Base-by-base conservation (phyloP, 1,140 invertebrate genomes). In the Cotesia typhae region DNA sequence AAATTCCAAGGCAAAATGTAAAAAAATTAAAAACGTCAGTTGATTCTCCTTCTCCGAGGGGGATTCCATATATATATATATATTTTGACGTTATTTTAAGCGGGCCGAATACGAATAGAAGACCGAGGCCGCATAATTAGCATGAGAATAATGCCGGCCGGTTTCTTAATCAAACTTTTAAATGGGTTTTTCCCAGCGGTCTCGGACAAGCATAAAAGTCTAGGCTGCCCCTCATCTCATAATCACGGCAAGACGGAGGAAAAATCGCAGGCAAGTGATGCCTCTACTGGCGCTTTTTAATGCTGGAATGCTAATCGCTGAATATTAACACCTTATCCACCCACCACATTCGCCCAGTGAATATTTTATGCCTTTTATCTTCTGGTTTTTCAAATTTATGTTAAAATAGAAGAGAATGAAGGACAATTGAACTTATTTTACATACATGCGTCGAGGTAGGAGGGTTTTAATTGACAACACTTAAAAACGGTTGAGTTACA, bases 151-250 rank as follows among this genome's bases (percentile, higher is more conserved):
- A 84, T 83, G 63, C 71, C 55, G 12, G 51, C 55, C 69, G 78
- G 68, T 79, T 80, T 83, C 82, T 83, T 83, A 84, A 84, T 84
- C 83, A 84, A 84, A 84, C 82, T 84, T 84, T 84, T 84, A 84
- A 84, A 83, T 83, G 77, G 78, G 78, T 83, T 84, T 81, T 79
- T 80, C 78, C 79, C 74, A 77, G 80, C 61, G n/a, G 52, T 38
- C 37, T 28, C 37, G 53, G n/a, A 10, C 6, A 52, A 5, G 55
- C 14, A 10, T 52, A 53, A 41, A 51, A 67, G 63, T 28, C 70
- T 37, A n/a, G 17, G 12, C 12, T 67, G 51, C 28, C 12, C 28
- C 17, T 14, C 61, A 38, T 37, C 35, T 14, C 61, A 38, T 37
- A 7, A 64, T 60, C 38, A 63, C 14, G n/a, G 14, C 47, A 59